These are phyloP conservation scores for Zaprionus lachaisei DNA, from an alignment of 1,140 invertebrate genomes.

Conservation along the genomic window DNA sequence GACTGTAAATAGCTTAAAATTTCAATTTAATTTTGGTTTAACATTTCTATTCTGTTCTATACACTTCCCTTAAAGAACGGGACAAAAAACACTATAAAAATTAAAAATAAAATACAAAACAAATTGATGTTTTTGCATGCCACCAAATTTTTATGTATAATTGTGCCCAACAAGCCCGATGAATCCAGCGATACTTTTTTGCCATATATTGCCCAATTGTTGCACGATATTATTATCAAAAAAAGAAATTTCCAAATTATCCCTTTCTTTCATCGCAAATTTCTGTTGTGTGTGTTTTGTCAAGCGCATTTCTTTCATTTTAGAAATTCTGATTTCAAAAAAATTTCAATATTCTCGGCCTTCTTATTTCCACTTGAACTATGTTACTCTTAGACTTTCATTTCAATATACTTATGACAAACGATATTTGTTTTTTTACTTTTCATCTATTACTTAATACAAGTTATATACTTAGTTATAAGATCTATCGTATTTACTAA, in stretches of 20 bases:
- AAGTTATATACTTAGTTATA: slow-evolving; percentile 20
- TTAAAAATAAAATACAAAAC: not conserved
- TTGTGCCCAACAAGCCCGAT: not conserved
- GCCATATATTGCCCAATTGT: slow-evolving; percentile 33
- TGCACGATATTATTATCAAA: slow-evolving; percentile 36
- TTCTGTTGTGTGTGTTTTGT: slow-evolving; percentile 39
- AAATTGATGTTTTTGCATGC: slow-evolving; percentile 49
- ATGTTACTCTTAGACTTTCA: slow-evolving; percentile 29
- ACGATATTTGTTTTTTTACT: slow-evolving; percentile 18
- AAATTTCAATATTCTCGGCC: slow-evolving; percentile 19
- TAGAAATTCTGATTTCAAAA: slow-evolving; percentile 3
- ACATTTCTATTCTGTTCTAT: slow-evolving; percentile 2
- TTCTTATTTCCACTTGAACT: slow-evolving; percentile 15
- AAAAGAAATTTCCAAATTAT: slow-evolving; percentile 17
- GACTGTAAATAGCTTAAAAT: slow-evolving; percentile 55
- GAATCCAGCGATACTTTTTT: slow-evolving; percentile 6
- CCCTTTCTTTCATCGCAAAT: slow-evolving; percentile 19
- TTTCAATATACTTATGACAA: slow-evolving; percentile 33
- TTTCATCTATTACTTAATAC: slow-evolving; percentile 2
- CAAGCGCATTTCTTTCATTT: slow-evolving; percentile 32
- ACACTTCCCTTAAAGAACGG: slow-evolving; percentile 10
- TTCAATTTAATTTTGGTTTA: slow-evolving; percentile 16
- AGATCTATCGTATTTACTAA: slow-evolving; percentile 52
- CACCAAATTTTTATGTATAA: slow-evolving; percentile 34
- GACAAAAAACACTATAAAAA: slow-evolving; percentile 31